phyloP scores from a whole-genome alignment of 2,888 invertebrate species.

The Amphipoea lucens region DNA sequence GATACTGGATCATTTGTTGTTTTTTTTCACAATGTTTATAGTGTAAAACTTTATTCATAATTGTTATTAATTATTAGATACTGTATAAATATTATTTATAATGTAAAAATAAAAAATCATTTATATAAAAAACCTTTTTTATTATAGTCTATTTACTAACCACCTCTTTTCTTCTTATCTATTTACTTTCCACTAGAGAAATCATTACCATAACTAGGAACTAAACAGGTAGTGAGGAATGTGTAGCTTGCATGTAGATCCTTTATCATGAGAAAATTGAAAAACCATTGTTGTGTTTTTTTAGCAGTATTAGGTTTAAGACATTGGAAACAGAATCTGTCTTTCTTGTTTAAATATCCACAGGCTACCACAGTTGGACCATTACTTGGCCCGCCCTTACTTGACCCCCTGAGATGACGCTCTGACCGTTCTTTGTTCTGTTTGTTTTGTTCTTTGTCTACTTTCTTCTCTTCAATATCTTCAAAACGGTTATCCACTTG shows the following conservation, averaged over 20 bases:
- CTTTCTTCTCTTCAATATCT: constrained; percentile 40
- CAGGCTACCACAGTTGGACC: not conserved
- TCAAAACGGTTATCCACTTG: constrained; percentile 74
- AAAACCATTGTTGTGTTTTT: constrained; percentile 74
- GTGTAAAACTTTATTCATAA: too few species aligned
- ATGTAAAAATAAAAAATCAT: not conserved
- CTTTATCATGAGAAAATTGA: constrained; percentile 72
- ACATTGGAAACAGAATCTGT: constrained; percentile 73
- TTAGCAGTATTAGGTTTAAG: constrained; percentile 68
- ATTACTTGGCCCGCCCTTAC: not conserved
- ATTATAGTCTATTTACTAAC: constrained; percentile 1
- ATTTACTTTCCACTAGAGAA: not conserved
- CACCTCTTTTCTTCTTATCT: too few species aligned
- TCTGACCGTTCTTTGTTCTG: constrained; percentile 12
- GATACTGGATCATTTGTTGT: not conserved
- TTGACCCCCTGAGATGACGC: not conserved
- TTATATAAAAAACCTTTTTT: not conserved
- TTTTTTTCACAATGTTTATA: not conserved
- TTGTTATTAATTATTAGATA: not conserved
- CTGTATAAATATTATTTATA: not conserved
- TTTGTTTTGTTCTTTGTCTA: constrained; percentile 1
- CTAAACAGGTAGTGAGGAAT: constrained; percentile 73
- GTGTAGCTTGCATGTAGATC: constrained; percentile 71
- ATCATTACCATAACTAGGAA: constrained; percentile 35
- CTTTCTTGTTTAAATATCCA: constrained; percentile 67